Evolutionary conservation across 2,888 invertebrate genomes (phyloP), one percentile per base, ranked within the genome.

Genomic region (Hypena proboscidalis): DNA sequence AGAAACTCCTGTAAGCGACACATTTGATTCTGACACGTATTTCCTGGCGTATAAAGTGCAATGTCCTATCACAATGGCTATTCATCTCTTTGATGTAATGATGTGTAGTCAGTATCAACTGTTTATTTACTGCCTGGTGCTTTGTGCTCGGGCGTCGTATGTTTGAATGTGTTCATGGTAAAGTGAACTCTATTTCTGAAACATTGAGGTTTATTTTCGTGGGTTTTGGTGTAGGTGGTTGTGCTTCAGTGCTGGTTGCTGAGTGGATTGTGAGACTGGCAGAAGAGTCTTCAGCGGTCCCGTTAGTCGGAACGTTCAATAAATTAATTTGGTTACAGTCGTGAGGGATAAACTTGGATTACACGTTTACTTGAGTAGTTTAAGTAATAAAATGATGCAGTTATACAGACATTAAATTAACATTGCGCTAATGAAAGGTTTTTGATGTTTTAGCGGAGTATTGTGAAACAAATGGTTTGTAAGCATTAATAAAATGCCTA

Each of bases 101-200:
- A 86, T 85, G 85, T 85, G 83, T 84, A 83, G 85, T 82, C 76
- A 75, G 81, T 87, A 86, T 88, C 86, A 83, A 87, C 84, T 88
- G 87, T 90, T 90, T 88, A 87, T 89, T 88, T 88, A 86, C 83
- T 78, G 80, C 70, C 71, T 52, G 67, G 58, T 63, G 64, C 67
- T 70, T 62, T 63, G 54, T 50, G 54, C 48, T 66, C 48, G 53
- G 58, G 44, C 46, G 72, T 65, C 72, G 64, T 71, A 84, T 71
- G 72, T 72, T 42, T 37, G 35, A 51, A 47, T 47, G 51, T 15
- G 35, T 40, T 41, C 52, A 31, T 41, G 35, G 53, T 22, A 72
- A 74, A 74, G 46, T 55, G 48, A 47, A 47, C 66, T 70, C 51
- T 79, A 76, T 67, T 48, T 3, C 22, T 6, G 10, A 21, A 4